Evolutionary conservation across 1,140 invertebrate species (phyloP).

Genomic region (Cepaea nemoralis): DNA sequence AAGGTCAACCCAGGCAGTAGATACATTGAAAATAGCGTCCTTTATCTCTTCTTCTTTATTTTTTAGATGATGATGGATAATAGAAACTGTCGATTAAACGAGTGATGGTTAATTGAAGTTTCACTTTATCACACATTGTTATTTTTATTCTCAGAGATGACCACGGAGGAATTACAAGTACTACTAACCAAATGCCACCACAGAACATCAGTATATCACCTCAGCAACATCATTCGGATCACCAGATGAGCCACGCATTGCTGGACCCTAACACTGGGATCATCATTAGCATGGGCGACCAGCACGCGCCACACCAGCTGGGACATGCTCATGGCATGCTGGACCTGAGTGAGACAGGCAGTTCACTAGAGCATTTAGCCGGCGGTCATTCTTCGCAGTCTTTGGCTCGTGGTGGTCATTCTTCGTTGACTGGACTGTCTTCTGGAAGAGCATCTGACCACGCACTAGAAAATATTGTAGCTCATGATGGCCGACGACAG

Average conservation of each 20-base stretch:
- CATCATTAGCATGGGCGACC: not conserved
- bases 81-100: too few species aligned
- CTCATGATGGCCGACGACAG: not conserved
- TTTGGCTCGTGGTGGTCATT: too few species aligned
- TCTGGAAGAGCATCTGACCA: not conserved
- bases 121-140: constrained; percentile 12
- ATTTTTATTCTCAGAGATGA: constrained; percentile 20
- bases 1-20: too few species aligned
- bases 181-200: constrained; percentile 17
- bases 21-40: too few species aligned
- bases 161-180: not conserved
- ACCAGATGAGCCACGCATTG: constrained; percentile 33
- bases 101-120: not conserved
- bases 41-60: too few species aligned
- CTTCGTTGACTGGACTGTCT: constrained; percentile 11
- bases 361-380: constrained; percentile 29
- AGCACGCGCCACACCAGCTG: not conserved
- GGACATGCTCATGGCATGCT: constrained; percentile 35
- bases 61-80: too few species aligned
- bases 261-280: constrained; percentile 15
- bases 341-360: constrained; percentile 21
- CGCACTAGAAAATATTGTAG: not conserved
- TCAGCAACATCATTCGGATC: constrained; percentile 15
- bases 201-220: constrained; percentile 27
- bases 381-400: constrained; percentile 31